These are phyloP conservation scores for Epinotia brunnichana DNA, from an alignment of 2,888 invertebrate genomes.

Conservation along the genomic window DNA sequence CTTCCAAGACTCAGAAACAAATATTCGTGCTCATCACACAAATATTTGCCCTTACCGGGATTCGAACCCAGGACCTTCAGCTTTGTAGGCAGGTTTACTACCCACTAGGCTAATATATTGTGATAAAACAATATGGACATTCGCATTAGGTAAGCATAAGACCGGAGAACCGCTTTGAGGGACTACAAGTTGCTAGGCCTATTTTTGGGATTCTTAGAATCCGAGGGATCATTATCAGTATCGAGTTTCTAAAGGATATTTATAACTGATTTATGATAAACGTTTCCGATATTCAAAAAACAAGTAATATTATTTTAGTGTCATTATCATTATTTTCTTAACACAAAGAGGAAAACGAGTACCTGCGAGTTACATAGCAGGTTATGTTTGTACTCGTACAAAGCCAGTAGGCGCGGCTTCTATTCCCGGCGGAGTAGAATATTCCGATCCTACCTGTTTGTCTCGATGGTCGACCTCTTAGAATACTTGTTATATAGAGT, in stretches of 20 bases:
- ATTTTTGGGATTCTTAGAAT: too few species aligned
- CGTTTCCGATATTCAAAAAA: neutral
- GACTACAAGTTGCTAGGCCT: too few species aligned
- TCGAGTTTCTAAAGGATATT: neutral
- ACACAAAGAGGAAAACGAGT: neutral
- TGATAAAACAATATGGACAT: too few species aligned
- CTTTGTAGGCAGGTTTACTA: too few species aligned
- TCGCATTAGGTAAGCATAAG: too few species aligned
- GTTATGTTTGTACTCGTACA: slow-evolving; percentile 11
- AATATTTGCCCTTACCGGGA: too few species aligned
- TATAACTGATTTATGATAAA: neutral
- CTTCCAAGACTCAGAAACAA: too few species aligned
- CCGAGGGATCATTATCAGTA: neutral
- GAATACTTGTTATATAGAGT: neutral
- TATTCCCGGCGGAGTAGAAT: slow-evolving; percentile 8
- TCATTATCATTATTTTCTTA: neutral
- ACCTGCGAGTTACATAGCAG: neutral
- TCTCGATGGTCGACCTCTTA: neutral
- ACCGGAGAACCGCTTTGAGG: too few species aligned
- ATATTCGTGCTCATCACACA: too few species aligned
- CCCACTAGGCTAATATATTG: too few species aligned
- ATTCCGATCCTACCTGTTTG: slow-evolving; percentile 10
- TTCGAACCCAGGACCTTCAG: too few species aligned
- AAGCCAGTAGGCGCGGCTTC: neutral
- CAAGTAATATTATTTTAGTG: neutral